Evolutionary conservation across 2,113 vertebrate species (phyloP), one percentile per base, ranked within the genome.

Genomic region (Hypomesus transpacificus): DNA sequence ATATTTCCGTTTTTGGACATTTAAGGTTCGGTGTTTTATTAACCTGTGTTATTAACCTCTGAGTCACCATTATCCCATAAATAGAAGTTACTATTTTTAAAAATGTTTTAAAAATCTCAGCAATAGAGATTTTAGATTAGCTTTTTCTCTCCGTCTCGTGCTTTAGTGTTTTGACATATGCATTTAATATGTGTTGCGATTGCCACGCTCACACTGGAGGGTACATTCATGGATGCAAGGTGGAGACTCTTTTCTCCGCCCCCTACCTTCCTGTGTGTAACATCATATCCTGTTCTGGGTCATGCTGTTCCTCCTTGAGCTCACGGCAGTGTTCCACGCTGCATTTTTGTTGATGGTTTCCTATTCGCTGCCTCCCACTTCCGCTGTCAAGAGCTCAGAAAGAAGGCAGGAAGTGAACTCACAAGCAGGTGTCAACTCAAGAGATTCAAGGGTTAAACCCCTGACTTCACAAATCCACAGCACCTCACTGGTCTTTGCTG

Each of bases 181-280:
- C 77, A 76, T 76, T 77, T 85, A 77, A 26, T 39, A 14, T 24
- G 67, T 54, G 81, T 83, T 82, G 78, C 69, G 26, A 81, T 60
- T 85, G 82, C 70, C 69, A 87, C 64, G 82, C 83, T 87, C 85
- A 85, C 79, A 87, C 84, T 66, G 69, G 77, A 80, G 87, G 85
- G 85, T 91, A 91, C 90, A 92, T 93, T 92, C 90, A 86, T 79
- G 74, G 76, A 84, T 75, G 81, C 68, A 31, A 85, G 85, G 74
- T 78, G 80, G 82, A 85, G 82, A 85, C 77, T 78, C 70, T 84
- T 80, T 17, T 79, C 78, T 70, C 72, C 66, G 20, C 73, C 80
- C 68, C 58, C 70, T 74, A 56, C 51, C 28, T 58, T 78, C 65
- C 65, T 52, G 58, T 54, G 51, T 46, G 73, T 53, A 73, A 70